A percentile compares a stretch with the other conserved stretches of the same genome.
These are phyloP conservation scores for Fragum fragum DNA, from an alignment of 2,888 invertebrate species.

Conservation along the genomic window DNA sequence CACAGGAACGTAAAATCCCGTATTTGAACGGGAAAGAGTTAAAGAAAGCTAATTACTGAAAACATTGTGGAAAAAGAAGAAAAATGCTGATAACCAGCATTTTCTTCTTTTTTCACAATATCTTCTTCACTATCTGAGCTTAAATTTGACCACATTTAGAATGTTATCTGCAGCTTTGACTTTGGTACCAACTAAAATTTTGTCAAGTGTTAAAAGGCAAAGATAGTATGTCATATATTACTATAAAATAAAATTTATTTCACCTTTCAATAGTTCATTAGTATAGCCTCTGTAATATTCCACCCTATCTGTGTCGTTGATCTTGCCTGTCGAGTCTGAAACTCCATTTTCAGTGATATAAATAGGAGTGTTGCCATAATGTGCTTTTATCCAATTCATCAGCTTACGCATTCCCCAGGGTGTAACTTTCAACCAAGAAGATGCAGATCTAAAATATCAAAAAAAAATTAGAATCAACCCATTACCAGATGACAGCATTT, in stretches of 20 bases:
- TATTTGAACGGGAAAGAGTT: too few relatives aligned
- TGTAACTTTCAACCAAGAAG: slow-evolving; percentile 72
- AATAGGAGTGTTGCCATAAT: slow-evolving; percentile 72
- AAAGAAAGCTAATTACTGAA: too few relatives aligned
- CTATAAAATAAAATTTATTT: too few relatives aligned
- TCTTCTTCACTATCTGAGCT: background rate
- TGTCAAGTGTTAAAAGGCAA: background rate
- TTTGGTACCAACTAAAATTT: background rate
- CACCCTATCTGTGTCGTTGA: slow-evolving; percentile 76
- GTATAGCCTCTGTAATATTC: slow-evolving; percentile 57
- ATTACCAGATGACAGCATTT: too few relatives aligned
- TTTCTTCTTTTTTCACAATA: slow-evolving; percentile 4
- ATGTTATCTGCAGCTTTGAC: too few relatives aligned
- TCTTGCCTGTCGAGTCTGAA: slow-evolving; percentile 65
- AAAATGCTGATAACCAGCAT: too few relatives aligned
- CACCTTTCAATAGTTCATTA: slow-evolving; percentile 58
- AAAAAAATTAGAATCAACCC: background rate
- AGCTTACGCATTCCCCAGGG: slow-evolving; percentile 77
- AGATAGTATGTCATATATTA: too few relatives aligned
- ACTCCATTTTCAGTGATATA: slow-evolving; percentile 80
- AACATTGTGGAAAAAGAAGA: too few relatives aligned
- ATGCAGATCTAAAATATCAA: slow-evolving; percentile 56
- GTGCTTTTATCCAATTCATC: slow-evolving; percentile 73
- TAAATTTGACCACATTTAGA: background rate
- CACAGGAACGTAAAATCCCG: too few relatives aligned